Evolutionary conservation across 2,888 invertebrate genomes (phyloP).

Genomic region (Atherix ibis): DNA sequence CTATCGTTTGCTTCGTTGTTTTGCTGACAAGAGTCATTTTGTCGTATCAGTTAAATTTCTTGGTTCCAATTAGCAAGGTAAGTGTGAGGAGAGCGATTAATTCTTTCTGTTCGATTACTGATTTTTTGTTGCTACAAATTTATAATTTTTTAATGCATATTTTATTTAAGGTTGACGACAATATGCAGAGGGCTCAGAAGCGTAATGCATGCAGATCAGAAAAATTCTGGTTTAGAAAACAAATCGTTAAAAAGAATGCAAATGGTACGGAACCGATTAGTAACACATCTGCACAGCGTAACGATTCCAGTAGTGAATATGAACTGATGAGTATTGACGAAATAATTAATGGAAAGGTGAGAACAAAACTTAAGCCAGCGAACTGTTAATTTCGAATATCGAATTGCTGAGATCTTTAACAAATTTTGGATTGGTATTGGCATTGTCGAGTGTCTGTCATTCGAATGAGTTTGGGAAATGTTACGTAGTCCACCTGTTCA

Average conservation of each 20-base stretch:
- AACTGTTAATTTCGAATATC: no score
- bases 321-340: conserved; percentile 83
- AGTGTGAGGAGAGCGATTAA: conserved; percentile 3
- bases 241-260: conserved; percentile 37
- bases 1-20: conserved; percentile 94
- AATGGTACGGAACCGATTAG: conserved; percentile 29
- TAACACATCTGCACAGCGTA: conserved; percentile 27
- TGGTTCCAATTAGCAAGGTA: conserved; percentile 94
- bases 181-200: conserved; percentile 90
- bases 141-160: conserved; percentile 1
- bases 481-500: no score
- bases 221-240: conserved; percentile 88
- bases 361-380: conserved; percentile 3
- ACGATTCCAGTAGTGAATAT: conserved; percentile 37
- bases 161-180: conserved; percentile 65
- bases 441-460: no score
- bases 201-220: conserved; percentile 68
- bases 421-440: no score
- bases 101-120: neutral
- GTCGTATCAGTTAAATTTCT: conserved; percentile 86
- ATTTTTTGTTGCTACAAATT: neutral
- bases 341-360: conserved; percentile 77
- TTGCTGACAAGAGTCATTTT: conserved; percentile 91
- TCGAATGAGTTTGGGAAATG: no score
- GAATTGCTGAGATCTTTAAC: no score